These are phyloP conservation scores for Drosophila niveifrons DNA, from an alignment of 2,888 invertebrate species.

Conservation along the genomic window DNA sequence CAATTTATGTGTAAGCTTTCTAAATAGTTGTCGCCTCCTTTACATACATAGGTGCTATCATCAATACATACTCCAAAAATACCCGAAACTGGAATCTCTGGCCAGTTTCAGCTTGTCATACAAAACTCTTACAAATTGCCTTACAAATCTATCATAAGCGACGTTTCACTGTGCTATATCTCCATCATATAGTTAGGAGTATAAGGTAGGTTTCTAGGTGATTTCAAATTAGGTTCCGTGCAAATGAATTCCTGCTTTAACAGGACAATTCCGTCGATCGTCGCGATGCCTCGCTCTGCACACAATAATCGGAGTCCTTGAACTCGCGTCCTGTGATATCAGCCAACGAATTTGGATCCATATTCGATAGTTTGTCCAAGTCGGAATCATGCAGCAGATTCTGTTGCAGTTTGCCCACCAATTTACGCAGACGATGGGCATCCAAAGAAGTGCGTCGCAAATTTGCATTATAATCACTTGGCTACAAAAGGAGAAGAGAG, in stretches of 20 bases:
- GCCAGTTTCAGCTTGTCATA: slow-evolving; percentile 41
- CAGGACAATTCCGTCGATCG: slow-evolving; percentile 92
- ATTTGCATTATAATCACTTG: slow-evolving; percentile 74
- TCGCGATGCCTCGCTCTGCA: slow-evolving; percentile 92
- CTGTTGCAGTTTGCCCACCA: slow-evolving; percentile 90
- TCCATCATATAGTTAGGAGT: slow-evolving; percentile 13
- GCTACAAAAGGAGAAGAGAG: slow-evolving; percentile 28
- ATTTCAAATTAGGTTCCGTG: slow-evolving; percentile 4
- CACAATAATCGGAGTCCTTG: slow-evolving; percentile 88
- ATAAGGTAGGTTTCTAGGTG: slow-evolving; percentile 41
- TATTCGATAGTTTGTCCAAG: slow-evolving; percentile 92
- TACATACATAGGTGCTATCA: slow-evolving; percentile 54
- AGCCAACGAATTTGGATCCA: slow-evolving; percentile 94
- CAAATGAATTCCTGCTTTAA: slow-evolving; percentile 31
- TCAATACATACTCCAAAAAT: slow-evolving; percentile 75
- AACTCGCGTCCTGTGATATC: slow-evolving; percentile 89
- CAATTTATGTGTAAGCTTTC: slow-evolving; percentile 13
- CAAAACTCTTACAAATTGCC: slow-evolving; percentile 75
- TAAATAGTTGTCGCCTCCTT: slow-evolving; percentile 45
- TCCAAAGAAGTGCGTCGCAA: slow-evolving; percentile 68
- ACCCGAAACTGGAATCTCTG: slow-evolving; percentile 39
- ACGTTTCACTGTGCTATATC: slow-evolving; percentile 57
- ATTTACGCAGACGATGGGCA: slow-evolving; percentile 87
- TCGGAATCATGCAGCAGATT: slow-evolving; percentile 93
- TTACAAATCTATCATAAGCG: slow-evolving; percentile 75